phyloP scores from a whole-genome alignment of 2,113 vertebrate species.

The Aspidoscelis tigris region DNA sequence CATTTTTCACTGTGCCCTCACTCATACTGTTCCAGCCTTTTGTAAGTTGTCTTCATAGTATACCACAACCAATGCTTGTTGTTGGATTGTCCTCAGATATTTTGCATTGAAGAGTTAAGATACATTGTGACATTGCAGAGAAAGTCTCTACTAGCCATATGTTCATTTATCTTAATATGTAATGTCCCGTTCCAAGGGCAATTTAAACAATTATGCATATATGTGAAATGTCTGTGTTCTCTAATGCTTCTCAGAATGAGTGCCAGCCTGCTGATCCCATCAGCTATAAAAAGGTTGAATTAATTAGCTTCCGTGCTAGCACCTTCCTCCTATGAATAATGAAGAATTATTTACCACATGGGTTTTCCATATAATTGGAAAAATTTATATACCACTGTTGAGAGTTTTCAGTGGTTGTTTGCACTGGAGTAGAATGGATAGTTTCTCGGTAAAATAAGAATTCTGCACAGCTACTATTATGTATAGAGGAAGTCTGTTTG shows the following conservation, averaged over 20 bases:
- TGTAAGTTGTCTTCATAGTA: neutral
- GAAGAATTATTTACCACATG: neutral
- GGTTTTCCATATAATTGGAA: neutral
- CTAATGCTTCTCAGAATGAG: neutral
- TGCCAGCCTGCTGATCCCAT: neutral
- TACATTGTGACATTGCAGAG: slow-evolving; percentile 12
- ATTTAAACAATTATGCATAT: slow-evolving; percentile 1
- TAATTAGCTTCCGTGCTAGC: neutral
- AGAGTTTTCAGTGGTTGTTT: neutral
- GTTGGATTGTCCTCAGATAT: neutral
- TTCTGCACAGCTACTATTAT: no score
- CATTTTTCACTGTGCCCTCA: neutral
- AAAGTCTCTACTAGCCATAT: neutral
- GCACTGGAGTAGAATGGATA: neutral
- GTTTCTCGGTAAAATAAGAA: neutral
- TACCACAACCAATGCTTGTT: neutral
- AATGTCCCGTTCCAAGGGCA: neutral
- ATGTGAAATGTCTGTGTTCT: neutral
- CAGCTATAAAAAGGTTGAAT: neutral
- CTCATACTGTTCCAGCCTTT: neutral
- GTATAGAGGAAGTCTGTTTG: neutral
- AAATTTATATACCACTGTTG: neutral
- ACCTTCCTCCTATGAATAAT: neutral
- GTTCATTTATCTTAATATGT: neutral
- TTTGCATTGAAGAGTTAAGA: slow-evolving; percentile 3